Evolutionary conservation across 2,888 invertebrate species (phyloP).

Genomic region (Adelognathus sp.): DNA sequence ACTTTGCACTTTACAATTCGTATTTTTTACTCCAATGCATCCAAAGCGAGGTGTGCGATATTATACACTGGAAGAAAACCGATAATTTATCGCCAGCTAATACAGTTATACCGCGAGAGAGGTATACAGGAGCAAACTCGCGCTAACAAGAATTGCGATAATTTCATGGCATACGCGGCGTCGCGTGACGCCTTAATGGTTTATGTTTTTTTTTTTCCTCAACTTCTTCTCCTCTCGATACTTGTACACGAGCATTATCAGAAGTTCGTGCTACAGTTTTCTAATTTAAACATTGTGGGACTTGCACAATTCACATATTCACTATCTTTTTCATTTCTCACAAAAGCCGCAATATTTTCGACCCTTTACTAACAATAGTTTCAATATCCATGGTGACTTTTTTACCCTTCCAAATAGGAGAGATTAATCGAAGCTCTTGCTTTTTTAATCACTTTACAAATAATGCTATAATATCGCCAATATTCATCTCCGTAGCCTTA

Average conservation of each 20-base stretch:
- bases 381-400: background rate
- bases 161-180: slow-evolving; percentile 42
- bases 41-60: background rate
- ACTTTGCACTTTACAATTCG: background rate
- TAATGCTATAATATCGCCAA: too few relatives aligned
- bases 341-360: background rate
- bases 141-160: slow-evolving; percentile 46
- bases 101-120: slow-evolving; percentile 27
- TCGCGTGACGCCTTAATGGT: slow-evolving; percentile 49
- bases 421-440: too few relatives aligned
- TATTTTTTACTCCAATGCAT: slow-evolving; percentile 8
- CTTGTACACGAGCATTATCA: slow-evolving; percentile 30
- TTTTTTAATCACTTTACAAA: too few relatives aligned
- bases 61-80: slow-evolving; percentile 17
- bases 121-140: background rate
- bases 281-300: slow-evolving; percentile 41
- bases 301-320: background rate
- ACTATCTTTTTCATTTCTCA: background rate
- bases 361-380: background rate
- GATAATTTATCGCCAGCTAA: slow-evolving; percentile 46
- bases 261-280: slow-evolving; percentile 35
- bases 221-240: slow-evolving; percentile 5
- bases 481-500: too few relatives aligned
- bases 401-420: too few relatives aligned
- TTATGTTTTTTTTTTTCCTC: slow-evolving; percentile 31